Percentiles rank a stretch among this genome's conserved stretches.
phyloP scores from a whole-genome alignment of 1,140 invertebrate species.

The Ridgeia piscesae region DNA sequence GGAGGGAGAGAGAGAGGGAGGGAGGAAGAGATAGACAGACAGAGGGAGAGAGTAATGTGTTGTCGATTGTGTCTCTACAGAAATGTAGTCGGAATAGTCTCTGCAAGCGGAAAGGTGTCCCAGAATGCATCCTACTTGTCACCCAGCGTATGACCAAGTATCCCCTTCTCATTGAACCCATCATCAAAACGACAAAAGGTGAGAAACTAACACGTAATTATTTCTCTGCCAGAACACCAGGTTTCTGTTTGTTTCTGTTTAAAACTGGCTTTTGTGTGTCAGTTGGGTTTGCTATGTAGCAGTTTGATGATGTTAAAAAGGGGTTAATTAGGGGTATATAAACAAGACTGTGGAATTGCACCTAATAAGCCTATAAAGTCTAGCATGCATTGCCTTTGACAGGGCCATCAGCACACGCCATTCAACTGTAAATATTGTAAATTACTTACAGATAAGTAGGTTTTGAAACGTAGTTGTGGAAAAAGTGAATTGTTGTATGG shows the following conservation, averaged over 20 bases:
- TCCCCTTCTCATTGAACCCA: constrained; percentile 85
- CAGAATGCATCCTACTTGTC: constrained; percentile 91
- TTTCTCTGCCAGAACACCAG: neutral
- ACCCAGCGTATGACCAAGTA: constrained; percentile 94
- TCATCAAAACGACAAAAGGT: constrained; percentile 86
- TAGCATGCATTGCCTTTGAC: too few relatives aligned
- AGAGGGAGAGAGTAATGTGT: too few relatives aligned
- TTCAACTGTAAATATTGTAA: too few relatives aligned
- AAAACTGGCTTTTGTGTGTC: neutral
- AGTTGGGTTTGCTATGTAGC: neutral
- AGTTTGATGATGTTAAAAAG: too few relatives aligned
- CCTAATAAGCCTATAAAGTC: too few relatives aligned
- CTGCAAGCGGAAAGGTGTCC: constrained; percentile 90
- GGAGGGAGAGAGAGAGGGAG: neutral
- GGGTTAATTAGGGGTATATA: too few relatives aligned
- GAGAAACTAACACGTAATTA: constrained; percentile 46
- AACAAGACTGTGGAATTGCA: too few relatives aligned
- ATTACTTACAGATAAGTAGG: too few relatives aligned
- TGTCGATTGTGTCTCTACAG: constrained; percentile 58
- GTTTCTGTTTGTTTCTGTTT: neutral
- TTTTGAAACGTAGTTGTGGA: too few relatives aligned
- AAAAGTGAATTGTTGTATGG: too few relatives aligned
- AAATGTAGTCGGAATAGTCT: constrained; percentile 79
- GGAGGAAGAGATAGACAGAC: constrained; percentile 16
- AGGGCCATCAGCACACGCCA: too few relatives aligned